phyloP scores from a whole-genome alignment of 1,140 invertebrate genomes.

The Oedothorax gibbosus region DNA sequence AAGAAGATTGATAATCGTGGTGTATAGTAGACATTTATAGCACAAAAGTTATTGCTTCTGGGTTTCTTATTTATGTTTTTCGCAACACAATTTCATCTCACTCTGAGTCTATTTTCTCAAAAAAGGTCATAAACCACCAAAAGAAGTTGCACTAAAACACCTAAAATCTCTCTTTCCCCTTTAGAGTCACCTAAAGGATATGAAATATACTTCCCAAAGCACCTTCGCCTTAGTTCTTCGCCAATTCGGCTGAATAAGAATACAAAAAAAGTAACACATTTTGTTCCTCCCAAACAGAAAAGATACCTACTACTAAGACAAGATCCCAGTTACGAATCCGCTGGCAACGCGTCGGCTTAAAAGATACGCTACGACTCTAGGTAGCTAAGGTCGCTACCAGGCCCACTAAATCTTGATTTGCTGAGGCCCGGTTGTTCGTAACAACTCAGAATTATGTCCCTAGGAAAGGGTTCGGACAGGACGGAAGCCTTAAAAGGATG shows the following conservation, averaged over 20 bases:
- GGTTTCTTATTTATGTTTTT: too few relatives aligned
- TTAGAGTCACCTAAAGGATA: not conserved
- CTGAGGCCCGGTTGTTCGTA: not conserved
- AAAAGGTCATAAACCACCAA: too few relatives aligned
- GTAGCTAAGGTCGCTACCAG: conserved; percentile 21
- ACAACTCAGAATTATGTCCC: conserved; percentile 43
- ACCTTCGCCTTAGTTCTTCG: conserved; percentile 4
- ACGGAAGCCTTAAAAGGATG: conserved; percentile 49
- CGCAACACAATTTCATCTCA: too few relatives aligned
- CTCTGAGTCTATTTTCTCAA: too few relatives aligned
- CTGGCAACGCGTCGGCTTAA: conserved; percentile 38
- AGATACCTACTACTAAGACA: conserved; percentile 25
- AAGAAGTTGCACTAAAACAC: too few relatives aligned
- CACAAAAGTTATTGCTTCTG: too few relatives aligned
- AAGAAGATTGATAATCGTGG: too few relatives aligned
- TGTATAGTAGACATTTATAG: too few relatives aligned
- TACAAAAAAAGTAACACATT: not conserved
- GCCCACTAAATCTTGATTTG: conserved; percentile 53
- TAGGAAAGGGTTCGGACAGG: conserved; percentile 17
- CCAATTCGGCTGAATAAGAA: not conserved
- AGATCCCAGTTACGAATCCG: not conserved
- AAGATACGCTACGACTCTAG: conserved; percentile 36
- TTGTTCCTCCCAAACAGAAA: conserved; percentile 31
- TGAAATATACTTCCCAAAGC: conserved; percentile 37
- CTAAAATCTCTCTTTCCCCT: too few relatives aligned